Evolutionary conservation across 2,888 invertebrate species (phyloP).

Genomic region (Drosophila atroscutellata): DNA sequence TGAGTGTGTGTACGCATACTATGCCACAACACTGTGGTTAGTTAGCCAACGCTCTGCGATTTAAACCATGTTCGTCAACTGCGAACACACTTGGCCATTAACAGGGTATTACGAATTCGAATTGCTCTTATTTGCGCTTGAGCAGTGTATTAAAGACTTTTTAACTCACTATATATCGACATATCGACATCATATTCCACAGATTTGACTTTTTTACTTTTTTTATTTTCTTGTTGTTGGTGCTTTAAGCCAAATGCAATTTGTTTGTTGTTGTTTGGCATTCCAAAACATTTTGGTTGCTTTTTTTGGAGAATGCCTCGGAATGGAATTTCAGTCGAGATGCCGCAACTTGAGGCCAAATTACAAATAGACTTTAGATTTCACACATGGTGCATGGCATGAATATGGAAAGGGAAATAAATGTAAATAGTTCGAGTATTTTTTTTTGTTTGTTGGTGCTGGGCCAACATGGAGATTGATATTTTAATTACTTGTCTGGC

Average conservation of each 20-base stretch:
- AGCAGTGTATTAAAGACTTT: neutral
- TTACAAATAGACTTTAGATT: constrained; percentile 36
- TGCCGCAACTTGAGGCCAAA: constrained; percentile 8
- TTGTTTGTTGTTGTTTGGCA: constrained; percentile 31
- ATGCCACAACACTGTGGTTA: constrained; percentile 38
- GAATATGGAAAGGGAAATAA: neutral
- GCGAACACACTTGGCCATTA: constrained; percentile 1
- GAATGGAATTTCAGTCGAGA: constrained; percentile 48
- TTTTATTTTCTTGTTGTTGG: no score
- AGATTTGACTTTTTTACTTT: neutral
- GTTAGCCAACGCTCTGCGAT: constrained; percentile 30
- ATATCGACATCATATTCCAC: neutral
- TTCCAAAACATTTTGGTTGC: constrained; percentile 28
- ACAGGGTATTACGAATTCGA: neutral
- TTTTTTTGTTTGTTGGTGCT: constrained; percentile 3
- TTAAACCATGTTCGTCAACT: constrained; percentile 11
- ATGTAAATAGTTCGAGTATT: neutral
- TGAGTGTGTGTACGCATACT: constrained; percentile 25
- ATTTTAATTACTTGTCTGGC: constrained; percentile 58
- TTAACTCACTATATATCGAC: neutral
- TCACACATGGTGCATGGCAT: constrained; percentile 9
- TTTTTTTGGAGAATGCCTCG: constrained; percentile 22
- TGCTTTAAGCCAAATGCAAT: neutral
- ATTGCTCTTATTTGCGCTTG: neutral
- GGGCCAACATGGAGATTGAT: constrained; percentile 32